Evolutionary conservation across 1,140 invertebrate species (phyloP).

Genomic region (Zaprionus lachaisei): DNA sequence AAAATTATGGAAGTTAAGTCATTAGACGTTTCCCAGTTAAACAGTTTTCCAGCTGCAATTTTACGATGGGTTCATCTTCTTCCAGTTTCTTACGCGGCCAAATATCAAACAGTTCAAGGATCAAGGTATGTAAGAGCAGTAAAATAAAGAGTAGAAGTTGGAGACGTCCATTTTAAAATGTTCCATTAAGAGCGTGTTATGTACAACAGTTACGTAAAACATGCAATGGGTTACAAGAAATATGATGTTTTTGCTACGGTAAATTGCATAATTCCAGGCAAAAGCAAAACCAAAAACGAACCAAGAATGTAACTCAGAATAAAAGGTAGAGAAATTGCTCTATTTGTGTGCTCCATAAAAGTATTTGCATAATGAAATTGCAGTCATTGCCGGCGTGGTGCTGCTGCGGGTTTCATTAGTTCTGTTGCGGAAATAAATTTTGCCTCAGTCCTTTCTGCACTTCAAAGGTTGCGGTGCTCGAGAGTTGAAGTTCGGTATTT

Average conservation of each 20-base stretch:
- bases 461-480: slow-evolving; percentile 40
- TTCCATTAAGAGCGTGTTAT: background rate
- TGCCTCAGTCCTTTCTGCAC: slow-evolving; percentile 21
- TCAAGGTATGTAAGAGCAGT: background rate
- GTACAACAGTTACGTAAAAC: slow-evolving; percentile 10
- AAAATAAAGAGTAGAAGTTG: background rate
- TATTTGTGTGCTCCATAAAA: slow-evolving; percentile 50
- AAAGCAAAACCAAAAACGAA: background rate
- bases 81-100: background rate
- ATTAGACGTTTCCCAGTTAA: slow-evolving; percentile 30
- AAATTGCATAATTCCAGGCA: slow-evolving; percentile 9
- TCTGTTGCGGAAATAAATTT: slow-evolving; percentile 34
- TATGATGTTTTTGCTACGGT: slow-evolving; percentile 14
- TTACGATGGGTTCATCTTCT: slow-evolving; percentile 13
- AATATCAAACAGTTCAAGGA: background rate
- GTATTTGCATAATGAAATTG: slow-evolving; percentile 56
- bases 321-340: slow-evolving; percentile 2
- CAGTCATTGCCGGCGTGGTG: slow-evolving; percentile 18
- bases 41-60: slow-evolving; percentile 16
- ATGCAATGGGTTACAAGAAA: slow-evolving; percentile 25
- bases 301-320: slow-evolving; percentile 16
- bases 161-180: background rate
- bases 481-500: slow-evolving; percentile 3
- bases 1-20: slow-evolving; percentile 76
- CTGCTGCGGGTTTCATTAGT: slow-evolving; percentile 35